phyloP scores from a whole-genome alignment of 2,797 vertebrate species.

The Sebastes iracundus region DNA sequence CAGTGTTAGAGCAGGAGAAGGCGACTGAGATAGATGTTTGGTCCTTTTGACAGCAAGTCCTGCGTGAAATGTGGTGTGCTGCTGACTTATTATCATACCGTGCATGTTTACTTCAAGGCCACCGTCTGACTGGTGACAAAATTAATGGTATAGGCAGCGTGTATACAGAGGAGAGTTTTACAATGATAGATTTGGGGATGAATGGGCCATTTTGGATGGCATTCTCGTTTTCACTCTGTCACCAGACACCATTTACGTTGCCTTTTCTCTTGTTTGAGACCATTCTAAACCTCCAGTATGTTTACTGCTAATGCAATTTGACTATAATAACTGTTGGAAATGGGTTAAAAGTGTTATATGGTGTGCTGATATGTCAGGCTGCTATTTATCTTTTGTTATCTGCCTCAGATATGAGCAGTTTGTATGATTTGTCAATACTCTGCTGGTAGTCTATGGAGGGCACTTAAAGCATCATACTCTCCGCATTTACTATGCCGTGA shows the following conservation, averaged over 20 bases:
- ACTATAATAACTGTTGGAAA: background rate
- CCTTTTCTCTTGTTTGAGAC: background rate
- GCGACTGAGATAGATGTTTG: conserved; percentile 52
- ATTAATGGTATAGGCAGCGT: conserved; percentile 48
- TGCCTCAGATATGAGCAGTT: conserved; percentile 3
- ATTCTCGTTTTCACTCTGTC: conserved; percentile 28
- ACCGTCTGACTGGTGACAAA: conserved; percentile 48
- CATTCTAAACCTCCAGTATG: background rate
- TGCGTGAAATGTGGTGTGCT: conserved; percentile 66
- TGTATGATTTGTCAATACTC: background rate
- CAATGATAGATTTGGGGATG: conserved; percentile 55
- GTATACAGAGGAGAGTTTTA: conserved; percentile 55
- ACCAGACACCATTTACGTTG: background rate
- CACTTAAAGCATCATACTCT: background rate
- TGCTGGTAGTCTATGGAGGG: background rate
- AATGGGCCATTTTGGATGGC: conserved; percentile 50
- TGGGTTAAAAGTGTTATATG: background rate
- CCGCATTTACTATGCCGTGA: conserved; percentile 3
- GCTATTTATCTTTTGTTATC: conserved; percentile 32
- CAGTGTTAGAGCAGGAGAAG: conserved; percentile 6
- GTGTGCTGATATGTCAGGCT: background rate
- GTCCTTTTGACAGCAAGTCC: conserved; percentile 68
- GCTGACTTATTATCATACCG: conserved; percentile 68
- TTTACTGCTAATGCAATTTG: conserved; percentile 5
- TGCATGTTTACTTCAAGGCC: conserved; percentile 70